Conservation (phyloP, 2,797 vertebrate genomes). For the Myotis daubentonii region DNA sequence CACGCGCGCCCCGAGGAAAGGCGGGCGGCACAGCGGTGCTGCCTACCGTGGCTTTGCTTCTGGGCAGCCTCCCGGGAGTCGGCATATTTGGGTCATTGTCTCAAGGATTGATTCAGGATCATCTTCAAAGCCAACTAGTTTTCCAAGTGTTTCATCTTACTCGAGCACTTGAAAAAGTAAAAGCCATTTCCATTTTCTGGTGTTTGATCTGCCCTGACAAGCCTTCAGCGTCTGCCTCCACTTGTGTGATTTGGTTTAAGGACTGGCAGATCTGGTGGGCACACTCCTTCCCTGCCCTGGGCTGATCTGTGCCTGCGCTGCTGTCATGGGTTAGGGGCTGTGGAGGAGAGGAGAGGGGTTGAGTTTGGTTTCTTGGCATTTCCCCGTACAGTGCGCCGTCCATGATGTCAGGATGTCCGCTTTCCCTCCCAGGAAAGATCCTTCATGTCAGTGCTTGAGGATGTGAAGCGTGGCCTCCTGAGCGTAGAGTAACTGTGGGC, state of each 20-base stretch:
- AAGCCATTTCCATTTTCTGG: background rate
- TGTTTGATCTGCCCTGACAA: background rate
- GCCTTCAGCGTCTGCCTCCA: background rate
- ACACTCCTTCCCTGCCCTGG: too few relatives aligned
- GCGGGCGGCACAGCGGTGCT: background rate
- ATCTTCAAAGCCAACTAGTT: slow-evolving; percentile 13
- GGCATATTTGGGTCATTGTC: slow-evolving; percentile 36
- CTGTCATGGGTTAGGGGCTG: accelerated
- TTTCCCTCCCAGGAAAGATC: background rate
- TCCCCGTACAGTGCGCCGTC: accelerated
- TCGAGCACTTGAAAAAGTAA: background rate
- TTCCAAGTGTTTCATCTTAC: background rate
- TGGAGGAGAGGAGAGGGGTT: background rate
- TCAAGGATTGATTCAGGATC: slow-evolving; percentile 15
- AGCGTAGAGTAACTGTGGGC: accelerated
- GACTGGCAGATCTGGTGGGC: accelerated
- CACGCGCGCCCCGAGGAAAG: background rate
- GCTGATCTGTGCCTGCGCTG: accelerated
- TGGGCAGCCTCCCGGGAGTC: background rate
- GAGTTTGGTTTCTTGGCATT: background rate
- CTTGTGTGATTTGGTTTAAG: background rate
- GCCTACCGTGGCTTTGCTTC: background rate
- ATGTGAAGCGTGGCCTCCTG: accelerated
- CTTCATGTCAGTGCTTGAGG: background rate
- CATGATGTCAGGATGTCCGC: accelerated